Base-by-base conservation (phyloP, 1,140 invertebrate genomes). In the Orchesella cincta region DNA sequence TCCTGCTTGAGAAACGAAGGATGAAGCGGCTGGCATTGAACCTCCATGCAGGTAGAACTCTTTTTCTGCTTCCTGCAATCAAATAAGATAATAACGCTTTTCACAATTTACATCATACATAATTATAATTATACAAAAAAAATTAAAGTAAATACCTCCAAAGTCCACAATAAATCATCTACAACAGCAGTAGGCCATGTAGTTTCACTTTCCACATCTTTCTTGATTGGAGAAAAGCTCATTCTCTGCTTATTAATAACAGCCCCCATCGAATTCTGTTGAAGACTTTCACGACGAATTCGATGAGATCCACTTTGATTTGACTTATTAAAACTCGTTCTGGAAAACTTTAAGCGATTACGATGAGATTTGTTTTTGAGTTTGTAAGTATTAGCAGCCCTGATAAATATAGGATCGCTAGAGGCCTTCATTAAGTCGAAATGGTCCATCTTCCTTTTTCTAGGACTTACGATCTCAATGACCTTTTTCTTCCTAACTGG, bases 401-500 rank as follows among this genome's bases (percentile, higher is more conserved):
- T 29, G 14, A 67, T 31, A n/a, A 67, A 67, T 31, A 67, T 67
- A 2, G 62, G 62, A 29, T 67, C 62, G 33, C 62, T 67, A 31
- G 62, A 67, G 1, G 31, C n/a, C 29, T 67, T 67, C 31, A 67
- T 12, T 31, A 67, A 18, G 5, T 67, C 62, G 3, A n/a, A 67
- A 67, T 67, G 62, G 31, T 67, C 62, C 31, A 67, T 33, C 29
- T 67, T 67, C 31, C 62, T 29, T 23, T 67, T 67, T 31, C 62
- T 67, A 12, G 62, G 62, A 33, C 62, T 67, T 8, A 67, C 62
- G 3, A 67, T 67, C n/a, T 67, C 62, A 23, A 67, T 67, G 33
- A 67, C 62, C 33, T 33, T 67, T n/a, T 67, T 67, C 62, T 67
- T 67, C 62, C 33, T 67, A 29, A 67, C 14, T 31, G 62, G 62